Evolutionary conservation across 37 sponge, comb jelly and placozoan species (phyloP).

Genomic region (Spongilla lacustris): DNA sequence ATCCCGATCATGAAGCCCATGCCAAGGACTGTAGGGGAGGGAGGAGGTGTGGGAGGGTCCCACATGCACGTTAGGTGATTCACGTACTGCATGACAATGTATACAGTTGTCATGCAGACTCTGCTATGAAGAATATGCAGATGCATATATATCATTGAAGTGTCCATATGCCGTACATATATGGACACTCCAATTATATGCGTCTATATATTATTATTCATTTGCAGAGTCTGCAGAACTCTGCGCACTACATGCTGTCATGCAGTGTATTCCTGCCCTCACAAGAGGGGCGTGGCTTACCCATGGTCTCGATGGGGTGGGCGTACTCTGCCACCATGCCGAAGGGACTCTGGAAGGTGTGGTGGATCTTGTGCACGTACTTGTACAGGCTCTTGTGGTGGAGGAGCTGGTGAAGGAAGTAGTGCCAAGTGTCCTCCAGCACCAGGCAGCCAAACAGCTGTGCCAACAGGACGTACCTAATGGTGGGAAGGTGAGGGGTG

Average conservation of each 20-base stretch:
- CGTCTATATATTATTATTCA: too few relatives aligned
- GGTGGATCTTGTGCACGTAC: constrained; percentile 88
- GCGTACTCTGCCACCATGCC: constrained; percentile 93
- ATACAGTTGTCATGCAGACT: too few relatives aligned
- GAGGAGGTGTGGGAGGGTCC: not conserved
- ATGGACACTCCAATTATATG: too few relatives aligned
- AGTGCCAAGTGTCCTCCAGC: constrained; percentile 93
- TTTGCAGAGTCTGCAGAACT: too few relatives aligned
- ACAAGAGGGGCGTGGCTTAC: too few relatives aligned
- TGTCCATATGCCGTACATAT: too few relatives aligned
- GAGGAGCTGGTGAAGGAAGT: constrained; percentile 76
- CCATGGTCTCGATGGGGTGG: constrained; percentile 81
- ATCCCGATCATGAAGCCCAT: constrained; percentile 79
- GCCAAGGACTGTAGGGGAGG: constrained; percentile 64
- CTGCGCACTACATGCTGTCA: too few relatives aligned
- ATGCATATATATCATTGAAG: too few relatives aligned
- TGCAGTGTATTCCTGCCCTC: too few relatives aligned
- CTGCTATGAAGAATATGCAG: too few relatives aligned
- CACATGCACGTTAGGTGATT: not conserved
- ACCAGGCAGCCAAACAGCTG: constrained; percentile 68
- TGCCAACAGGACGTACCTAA: constrained; percentile 72
- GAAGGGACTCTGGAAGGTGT: constrained; percentile 87
- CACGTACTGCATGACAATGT: too few relatives aligned
- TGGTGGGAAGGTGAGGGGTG: not conserved
- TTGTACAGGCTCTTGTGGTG: constrained; percentile 86